Evolutionary conservation across 2,888 invertebrate genomes (phyloP).

Genomic region (Nyleta sp.): DNA sequence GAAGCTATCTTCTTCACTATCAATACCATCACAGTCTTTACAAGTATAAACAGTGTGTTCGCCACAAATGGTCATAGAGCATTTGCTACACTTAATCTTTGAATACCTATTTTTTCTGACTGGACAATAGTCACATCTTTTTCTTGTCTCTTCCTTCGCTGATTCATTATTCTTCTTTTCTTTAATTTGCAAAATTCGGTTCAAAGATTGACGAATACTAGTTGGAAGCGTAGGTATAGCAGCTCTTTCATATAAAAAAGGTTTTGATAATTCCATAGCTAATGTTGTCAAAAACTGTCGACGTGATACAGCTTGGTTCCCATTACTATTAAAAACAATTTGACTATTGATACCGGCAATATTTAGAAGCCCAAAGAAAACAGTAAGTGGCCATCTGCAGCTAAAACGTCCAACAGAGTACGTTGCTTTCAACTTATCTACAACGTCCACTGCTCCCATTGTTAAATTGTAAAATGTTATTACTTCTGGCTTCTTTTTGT

Average conservation of each 20-base stretch:
- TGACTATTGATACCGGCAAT: slow-evolving; percentile 16
- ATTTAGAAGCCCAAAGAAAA: slow-evolving; percentile 14
- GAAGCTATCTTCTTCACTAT: not conserved
- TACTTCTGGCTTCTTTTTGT: too few species aligned
- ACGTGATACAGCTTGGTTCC: not conserved
- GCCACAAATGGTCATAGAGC: not conserved
- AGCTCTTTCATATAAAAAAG: not conserved
- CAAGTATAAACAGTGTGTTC: slow-evolving; percentile 5
- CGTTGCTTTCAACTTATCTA: slow-evolving; percentile 1
- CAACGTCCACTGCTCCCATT: not conserved
- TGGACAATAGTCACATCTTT: slow-evolving; percentile 4
- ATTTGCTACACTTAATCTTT: not conserved
- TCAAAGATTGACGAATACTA: not conserved
- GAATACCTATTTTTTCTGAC: not conserved
- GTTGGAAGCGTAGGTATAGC: not conserved
- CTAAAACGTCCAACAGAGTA: not conserved
- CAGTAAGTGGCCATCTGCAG: slow-evolving; percentile 14
- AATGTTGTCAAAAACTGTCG: not conserved
- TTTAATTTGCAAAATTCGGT: not conserved
- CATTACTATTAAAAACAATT: slow-evolving; percentile 1
- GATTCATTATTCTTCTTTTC: not conserved
- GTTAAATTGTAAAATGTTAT: slow-evolving; percentile 1
- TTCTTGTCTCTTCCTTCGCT: not conserved
- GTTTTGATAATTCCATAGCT: not conserved
- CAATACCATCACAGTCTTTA: not conserved